phyloP scores from a whole-genome alignment of 2,113 vertebrate species.

The Trachemys scripta region DNA sequence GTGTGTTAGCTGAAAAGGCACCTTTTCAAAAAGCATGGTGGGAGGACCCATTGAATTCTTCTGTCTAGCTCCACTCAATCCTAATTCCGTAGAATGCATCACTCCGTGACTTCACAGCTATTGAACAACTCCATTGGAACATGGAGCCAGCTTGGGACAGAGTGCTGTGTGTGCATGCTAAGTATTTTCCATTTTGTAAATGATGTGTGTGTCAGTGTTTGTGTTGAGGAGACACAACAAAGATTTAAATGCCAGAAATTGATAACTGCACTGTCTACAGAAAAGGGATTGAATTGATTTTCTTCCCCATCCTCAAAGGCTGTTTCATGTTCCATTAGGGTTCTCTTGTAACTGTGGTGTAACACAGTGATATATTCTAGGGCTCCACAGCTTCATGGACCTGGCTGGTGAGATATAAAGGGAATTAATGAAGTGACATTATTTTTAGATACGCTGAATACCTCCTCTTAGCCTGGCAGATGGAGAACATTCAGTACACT shows the following conservation, averaged over 20 bases:
- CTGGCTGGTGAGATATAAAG: not conserved
- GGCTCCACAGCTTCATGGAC: not conserved
- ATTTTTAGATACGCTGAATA: not conserved
- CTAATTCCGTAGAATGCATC: not conserved
- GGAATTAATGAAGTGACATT: not conserved
- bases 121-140: not conserved
- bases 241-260: not conserved
- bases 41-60: not conserved
- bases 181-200: not conserved
- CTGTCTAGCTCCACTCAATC: not conserved
- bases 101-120: not conserved
- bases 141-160: not conserved
- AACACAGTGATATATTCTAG: not conserved
- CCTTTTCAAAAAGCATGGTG: not conserved
- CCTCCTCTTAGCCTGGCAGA: not conserved
- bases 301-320: not conserved
- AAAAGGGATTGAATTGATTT: not conserved
- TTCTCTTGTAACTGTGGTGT: not conserved
- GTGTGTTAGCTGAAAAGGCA: not conserved
- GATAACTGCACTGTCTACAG: not conserved
- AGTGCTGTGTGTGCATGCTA: not conserved
- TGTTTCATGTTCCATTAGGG: not conserved
- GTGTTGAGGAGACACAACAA: not conserved
- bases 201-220: not conserved
- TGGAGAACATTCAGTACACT: not conserved